Base-by-base conservation (phyloP, 2,888 invertebrate species). In the Drosophila multiciliata region DNA sequence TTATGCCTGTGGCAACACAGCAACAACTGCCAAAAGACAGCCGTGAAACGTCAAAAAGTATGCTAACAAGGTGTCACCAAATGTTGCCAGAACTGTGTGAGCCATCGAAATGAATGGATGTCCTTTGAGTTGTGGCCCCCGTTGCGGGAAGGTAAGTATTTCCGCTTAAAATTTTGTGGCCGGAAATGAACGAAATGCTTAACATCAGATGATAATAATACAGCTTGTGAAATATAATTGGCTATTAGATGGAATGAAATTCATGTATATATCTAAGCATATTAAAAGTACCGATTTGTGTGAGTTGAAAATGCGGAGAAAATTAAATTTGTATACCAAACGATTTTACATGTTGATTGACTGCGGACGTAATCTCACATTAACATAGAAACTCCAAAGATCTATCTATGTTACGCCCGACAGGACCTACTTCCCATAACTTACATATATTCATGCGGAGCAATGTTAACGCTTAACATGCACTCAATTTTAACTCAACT, bases 21-120 rank as follows among this genome's bases (percentile, higher is more conserved):
- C 68, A 67, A 42, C 35, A 48, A 48, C 38, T 45, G 63, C 26
- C 45, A 52, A 73, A 35, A 35, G 55, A 42, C 50, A 42, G 40
- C 54, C 72, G 42, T 50, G 33, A 61, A 70, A 83, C 81, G 77
- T 77, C 69, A 85, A 87, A 73, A 71, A 80, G 58, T 80, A 87
- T 87, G 84, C 87, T 85, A 89, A 89, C 84, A 82, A 80, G 76
- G 74, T 84, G 88, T 77, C 80, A 62, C 66, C 80, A 73, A 84
- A 77, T 74, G 80, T 67, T 52, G 78, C 72, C 62, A 20, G 35
- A 62, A 38, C 57, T 55, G 52, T 52, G 33, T 33, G 33, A 33
- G 38, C 55, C 49, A 52, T 55, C 48, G 40, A 60, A 61, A 20
- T 33, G 45, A 26, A 32, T 60, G 36, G 7, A 35, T 45, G 50